Conservation (phyloP, 92 coral and sea anemone genomes). For the Phenganax stokvisi region DNA sequence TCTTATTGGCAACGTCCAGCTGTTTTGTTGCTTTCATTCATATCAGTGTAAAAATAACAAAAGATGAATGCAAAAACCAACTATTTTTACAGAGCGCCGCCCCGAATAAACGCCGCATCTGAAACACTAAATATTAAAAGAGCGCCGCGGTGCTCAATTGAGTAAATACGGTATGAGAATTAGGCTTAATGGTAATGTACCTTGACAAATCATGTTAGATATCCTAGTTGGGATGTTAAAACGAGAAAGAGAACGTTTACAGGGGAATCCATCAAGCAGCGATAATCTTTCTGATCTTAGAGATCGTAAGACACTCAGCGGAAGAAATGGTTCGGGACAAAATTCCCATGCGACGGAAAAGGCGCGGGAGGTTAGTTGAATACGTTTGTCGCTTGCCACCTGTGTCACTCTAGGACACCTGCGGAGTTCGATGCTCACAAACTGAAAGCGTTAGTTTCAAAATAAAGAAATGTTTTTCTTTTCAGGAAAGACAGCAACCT, state of each 20-base stretch:
- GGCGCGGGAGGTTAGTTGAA: constrained; percentile 14
- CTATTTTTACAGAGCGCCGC: too few species aligned
- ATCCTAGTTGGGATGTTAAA: constrained; percentile 92
- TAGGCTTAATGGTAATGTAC: neutral
- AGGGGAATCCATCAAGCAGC: neutral
- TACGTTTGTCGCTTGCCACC: neutral
- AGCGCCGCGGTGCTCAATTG: too few species aligned
- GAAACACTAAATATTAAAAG: too few species aligned
- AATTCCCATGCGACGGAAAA: constrained; percentile 14
- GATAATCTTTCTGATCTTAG: constrained; percentile 8
- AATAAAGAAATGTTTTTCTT: too few species aligned
- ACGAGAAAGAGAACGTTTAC: constrained; percentile 81
- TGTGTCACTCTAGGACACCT: neutral
- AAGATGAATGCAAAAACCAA: too few species aligned
- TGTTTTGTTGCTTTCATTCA: too few species aligned
- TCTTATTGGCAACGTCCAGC: too few species aligned
- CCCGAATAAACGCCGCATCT: too few species aligned
- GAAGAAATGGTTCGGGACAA: neutral
- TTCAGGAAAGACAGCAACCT: constrained; percentile 36
- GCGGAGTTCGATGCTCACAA: neutral
- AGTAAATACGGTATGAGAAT: too few species aligned
- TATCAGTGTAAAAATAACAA: too few species aligned
- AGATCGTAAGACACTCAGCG: neutral
- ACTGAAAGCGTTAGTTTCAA: neutral
- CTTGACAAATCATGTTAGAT: constrained; percentile 46